Percentiles rank a stretch among this genome's conserved stretches.
phyloP scores from a whole-genome alignment of 2,888 invertebrate genomes.

The Platynereis dumerilii region DNA sequence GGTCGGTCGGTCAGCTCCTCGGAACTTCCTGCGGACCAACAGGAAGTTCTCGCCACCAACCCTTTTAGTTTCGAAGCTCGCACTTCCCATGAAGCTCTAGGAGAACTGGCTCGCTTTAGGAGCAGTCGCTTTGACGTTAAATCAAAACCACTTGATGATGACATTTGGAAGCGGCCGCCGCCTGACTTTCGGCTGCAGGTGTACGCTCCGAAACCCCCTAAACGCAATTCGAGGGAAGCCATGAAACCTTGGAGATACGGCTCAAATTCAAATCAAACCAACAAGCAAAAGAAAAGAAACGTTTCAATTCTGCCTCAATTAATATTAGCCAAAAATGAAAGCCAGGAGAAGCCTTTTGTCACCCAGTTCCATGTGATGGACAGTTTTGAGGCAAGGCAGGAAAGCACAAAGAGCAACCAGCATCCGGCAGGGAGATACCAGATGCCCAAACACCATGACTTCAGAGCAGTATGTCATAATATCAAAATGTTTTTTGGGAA shows the following conservation, averaged over 20 bases:
- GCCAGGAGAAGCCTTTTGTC: slow-evolving; percentile 38
- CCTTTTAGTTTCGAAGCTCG: slow-evolving; percentile 50
- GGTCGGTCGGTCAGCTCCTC: not conserved
- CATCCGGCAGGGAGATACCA: slow-evolving; percentile 43
- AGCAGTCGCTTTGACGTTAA: slow-evolving; percentile 43
- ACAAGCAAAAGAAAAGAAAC: not conserved
- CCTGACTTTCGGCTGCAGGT: slow-evolving; percentile 56
- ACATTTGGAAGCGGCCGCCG: slow-evolving; percentile 57
- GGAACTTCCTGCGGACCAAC: not conserved
- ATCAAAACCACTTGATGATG: slow-evolving; percentile 39
- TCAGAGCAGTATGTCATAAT: slow-evolving; percentile 50
- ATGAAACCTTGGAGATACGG: slow-evolving; percentile 59
- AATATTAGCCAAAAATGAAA: slow-evolving; percentile 33
- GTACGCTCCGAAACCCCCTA: slow-evolving; percentile 56
- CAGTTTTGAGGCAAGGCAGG: slow-evolving; percentile 53
- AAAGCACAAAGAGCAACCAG: slow-evolving; percentile 50
- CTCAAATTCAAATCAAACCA: slow-evolving; percentile 41
- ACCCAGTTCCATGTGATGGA: slow-evolving; percentile 47
- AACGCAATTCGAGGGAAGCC: slow-evolving; percentile 55
- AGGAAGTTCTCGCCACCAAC: not conserved
- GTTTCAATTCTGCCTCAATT: slow-evolving; percentile 36
- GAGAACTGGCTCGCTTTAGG: slow-evolving; percentile 47
- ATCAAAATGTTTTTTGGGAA: too few species aligned
- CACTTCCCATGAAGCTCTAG: slow-evolving; percentile 51
- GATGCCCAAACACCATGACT: slow-evolving; percentile 54